Base-by-base conservation (phyloP, 2,888 invertebrate species). In the Limenitis camilla region DNA sequence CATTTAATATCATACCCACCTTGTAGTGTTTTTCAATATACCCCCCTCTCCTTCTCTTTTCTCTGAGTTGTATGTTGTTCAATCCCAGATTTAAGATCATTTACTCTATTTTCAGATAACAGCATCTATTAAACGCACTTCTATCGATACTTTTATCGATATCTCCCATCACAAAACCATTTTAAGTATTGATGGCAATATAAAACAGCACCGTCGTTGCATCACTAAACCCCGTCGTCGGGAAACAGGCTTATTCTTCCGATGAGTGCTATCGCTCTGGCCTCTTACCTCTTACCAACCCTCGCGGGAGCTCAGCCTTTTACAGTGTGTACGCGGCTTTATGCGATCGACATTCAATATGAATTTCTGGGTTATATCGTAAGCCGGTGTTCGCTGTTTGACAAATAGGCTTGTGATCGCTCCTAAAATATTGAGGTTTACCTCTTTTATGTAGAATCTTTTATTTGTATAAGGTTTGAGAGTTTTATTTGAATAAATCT, bases 221-320 rank as follows among this genome's bases (percentile, higher is more conserved):
- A 80, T 80, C 82, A 65, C 74, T 85, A 83, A 86, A 81, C 83
- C 84, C 71, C 72, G 71, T 67, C 78, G 82, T 76, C 79, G 84
- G 81, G 81, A 87, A 87, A 86, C 87, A 86, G 75, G 87, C 87
- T 87, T 87, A 87, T 84, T 84, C 83, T 74, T 73, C 68, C 81
- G 81, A 83, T 83, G 84, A 83, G 84, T 83, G 83, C 81, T 81
- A 78, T 78, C 74, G 72, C 67, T 74, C 73, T 74, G 80, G 81
- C 81, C 82, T 81, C 77, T 80, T 74, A 78, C 76, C 82, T 81
- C 77, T 80, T 45, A 71, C 71, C 70, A 67, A 61, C 68, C 71
- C 78, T 81, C 78, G 66, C 64, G 80, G 82, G 83, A 78, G 76
- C 74, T 78, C 72, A 80, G 79, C 81, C 82, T 84, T 81, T 83